Evolutionary conservation across 1,140 invertebrate species (phyloP).

Genomic region (Vanessa tameamea): DNA sequence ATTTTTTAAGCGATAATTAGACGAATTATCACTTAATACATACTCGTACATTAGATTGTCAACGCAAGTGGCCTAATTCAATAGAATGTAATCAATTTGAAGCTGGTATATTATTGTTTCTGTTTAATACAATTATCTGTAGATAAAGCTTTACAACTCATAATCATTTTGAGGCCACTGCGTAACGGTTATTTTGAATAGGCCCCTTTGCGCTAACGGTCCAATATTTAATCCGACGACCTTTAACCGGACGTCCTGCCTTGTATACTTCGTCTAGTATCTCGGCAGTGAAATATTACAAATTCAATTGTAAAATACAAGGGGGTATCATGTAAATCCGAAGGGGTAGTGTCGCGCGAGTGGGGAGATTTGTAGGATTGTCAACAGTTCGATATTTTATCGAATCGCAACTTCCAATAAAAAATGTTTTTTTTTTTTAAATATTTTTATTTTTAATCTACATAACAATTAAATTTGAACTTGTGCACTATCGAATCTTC

Average conservation of each 20-base stretch:
- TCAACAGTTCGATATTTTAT: neutral
- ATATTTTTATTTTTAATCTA: neutral
- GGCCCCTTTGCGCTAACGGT: constrained; percentile 43
- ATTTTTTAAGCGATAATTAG: constrained; percentile 37
- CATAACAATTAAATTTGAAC: neutral
- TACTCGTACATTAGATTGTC: constrained; percentile 43
- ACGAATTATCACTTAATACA: constrained; percentile 46
- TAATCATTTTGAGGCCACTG: constrained; percentile 36
- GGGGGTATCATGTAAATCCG: constrained; percentile 7
- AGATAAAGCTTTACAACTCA: constrained; percentile 26
- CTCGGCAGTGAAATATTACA: constrained; percentile 27
- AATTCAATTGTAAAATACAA: neutral
- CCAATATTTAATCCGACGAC: constrained; percentile 29
- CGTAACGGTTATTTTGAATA: constrained; percentile 35
- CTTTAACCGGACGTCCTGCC: constrained; percentile 28
- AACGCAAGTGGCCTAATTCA: constrained; percentile 50
- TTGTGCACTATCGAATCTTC: neutral
- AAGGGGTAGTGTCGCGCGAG: constrained; percentile 14
- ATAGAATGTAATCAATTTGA: constrained; percentile 38
- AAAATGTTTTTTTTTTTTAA: neutral
- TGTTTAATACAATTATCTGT: constrained; percentile 23
- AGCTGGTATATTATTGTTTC: constrained; percentile 30
- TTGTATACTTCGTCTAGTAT: constrained; percentile 50
- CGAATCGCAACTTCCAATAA: no score
- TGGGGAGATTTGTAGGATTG: constrained; percentile 4